These are phyloP conservation scores for Protosalanx chinensis DNA, from an alignment of 2,797 vertebrate species.

Conservation along the genomic window DNA sequence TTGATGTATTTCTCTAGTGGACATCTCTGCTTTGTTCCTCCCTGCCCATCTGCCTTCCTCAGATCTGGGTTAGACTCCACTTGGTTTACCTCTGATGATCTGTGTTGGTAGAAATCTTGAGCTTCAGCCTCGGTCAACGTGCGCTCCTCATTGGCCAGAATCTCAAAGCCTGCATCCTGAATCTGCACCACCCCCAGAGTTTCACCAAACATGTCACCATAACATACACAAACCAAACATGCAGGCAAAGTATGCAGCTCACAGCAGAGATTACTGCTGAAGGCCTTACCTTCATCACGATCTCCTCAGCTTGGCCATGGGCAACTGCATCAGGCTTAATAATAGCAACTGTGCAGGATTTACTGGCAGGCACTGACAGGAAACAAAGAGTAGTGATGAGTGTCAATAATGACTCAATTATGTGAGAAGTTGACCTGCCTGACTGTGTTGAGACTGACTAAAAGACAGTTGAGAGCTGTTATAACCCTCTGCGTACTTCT, in stretches of 20 bases:
- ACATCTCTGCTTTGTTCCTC: too few species aligned
- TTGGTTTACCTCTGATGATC: slow-evolving; percentile 72
- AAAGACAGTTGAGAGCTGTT: slow-evolving; percentile 9
- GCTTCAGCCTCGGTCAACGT: slow-evolving; percentile 75
- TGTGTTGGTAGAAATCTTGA: slow-evolving; percentile 79
- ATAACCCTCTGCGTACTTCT: slow-evolving; percentile 3
- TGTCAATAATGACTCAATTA: background rate
- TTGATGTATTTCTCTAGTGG: too few species aligned
- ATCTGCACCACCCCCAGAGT: slow-evolving; percentile 64
- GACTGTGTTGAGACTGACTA: background rate
- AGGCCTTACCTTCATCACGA: slow-evolving; percentile 82
- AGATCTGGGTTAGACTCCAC: background rate
- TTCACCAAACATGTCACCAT: slow-evolving; percentile 34
- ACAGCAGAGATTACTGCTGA: background rate
- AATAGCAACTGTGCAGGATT: slow-evolving; percentile 81
- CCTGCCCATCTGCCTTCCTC: background rate
- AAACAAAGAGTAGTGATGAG: background rate
- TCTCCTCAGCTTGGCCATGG: slow-evolving; percentile 81
- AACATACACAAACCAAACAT: background rate
- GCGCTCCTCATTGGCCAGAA: slow-evolving; percentile 77
- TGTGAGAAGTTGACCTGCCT: background rate
- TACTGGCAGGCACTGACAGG: slow-evolving; percentile 68
- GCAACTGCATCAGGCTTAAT: slow-evolving; percentile 87
- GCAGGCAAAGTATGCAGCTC: slow-evolving; percentile 23
- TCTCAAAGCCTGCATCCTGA: slow-evolving; percentile 84